phyloP scores from a whole-genome alignment of 2,113 vertebrate genomes.

The Glaucomys volans region DNA sequence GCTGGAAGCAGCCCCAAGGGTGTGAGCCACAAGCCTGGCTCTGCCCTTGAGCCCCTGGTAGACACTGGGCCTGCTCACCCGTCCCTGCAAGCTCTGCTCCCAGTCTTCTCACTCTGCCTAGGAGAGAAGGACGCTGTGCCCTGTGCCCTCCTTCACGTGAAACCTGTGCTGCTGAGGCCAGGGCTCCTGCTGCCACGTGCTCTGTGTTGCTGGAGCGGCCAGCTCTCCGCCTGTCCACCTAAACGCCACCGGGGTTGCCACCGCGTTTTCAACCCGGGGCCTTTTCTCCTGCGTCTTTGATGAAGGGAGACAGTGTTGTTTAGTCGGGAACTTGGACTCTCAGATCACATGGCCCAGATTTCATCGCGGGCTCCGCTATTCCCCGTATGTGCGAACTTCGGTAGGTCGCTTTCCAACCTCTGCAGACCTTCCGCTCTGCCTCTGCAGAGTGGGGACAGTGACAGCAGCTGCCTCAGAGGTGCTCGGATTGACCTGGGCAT shows the following conservation, averaged over 20 bases:
- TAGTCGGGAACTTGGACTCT: neutral
- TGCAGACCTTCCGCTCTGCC: neutral
- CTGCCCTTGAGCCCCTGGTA: neutral
- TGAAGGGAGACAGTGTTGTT: neutral
- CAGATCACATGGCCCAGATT: neutral
- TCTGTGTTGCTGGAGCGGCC: neutral
- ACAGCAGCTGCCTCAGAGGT: neutral
- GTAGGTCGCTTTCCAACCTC: neutral
- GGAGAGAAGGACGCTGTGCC: neutral
- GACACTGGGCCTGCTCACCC: neutral
- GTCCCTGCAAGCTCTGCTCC: neutral
- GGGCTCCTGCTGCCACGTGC: neutral
- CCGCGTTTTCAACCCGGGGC: neutral
- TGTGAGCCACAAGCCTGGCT: neutral
- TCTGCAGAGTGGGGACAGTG: neutral
- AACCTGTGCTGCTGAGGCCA: neutral
- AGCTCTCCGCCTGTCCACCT: neutral
- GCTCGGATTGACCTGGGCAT: neutral
- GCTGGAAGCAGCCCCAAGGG: rapidly evolving
- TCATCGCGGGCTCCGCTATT: neutral
- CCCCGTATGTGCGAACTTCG: neutral
- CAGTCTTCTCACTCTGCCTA: neutral
- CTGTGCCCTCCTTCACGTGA: neutral
- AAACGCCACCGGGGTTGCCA: neutral
- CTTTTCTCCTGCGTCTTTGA: neutral